Evolutionary conservation across 2,113 vertebrate genomes (phyloP).

Genomic region (Xerus inauris): DNA sequence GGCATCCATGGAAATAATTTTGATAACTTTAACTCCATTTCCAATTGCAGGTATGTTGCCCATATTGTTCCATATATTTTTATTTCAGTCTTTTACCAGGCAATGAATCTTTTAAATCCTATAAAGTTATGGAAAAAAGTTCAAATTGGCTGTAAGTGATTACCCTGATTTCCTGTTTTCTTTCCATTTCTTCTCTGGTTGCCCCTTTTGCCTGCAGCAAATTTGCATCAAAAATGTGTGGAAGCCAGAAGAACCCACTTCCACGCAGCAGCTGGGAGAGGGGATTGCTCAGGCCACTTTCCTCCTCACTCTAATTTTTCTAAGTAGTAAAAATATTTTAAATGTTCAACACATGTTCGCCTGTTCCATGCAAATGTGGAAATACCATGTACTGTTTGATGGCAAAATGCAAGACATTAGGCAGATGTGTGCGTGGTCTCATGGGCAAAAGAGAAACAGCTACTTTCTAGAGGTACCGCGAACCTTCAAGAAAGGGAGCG

Average conservation of each 20-base stretch:
- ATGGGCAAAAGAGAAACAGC: background rate
- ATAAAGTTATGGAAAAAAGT: background rate
- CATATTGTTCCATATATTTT: background rate
- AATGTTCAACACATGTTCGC: background rate
- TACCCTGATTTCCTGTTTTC: constrained; percentile 5
- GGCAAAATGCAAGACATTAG: background rate
- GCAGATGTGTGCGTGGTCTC: background rate
- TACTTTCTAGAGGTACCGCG: background rate
- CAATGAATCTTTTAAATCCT: background rate
- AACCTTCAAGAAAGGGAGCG: background rate
- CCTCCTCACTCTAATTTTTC: background rate
- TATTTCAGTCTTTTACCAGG: background rate
- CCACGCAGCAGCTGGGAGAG: background rate
- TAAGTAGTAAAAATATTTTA: background rate
- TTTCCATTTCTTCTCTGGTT: constrained; percentile 24
- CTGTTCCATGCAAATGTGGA: background rate
- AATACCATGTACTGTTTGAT: background rate
- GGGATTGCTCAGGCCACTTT: background rate
- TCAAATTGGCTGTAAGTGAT: constrained; percentile 48
- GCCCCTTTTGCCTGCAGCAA: background rate
- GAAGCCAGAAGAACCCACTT: background rate
- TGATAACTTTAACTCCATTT: background rate
- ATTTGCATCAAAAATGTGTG: background rate
- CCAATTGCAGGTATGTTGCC: background rate
- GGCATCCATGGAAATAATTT: constrained; percentile 54